Evolutionary conservation across 1,140 invertebrate genomes (phyloP), one percentile per base, ranked within the genome.

Genomic region (Lepeophtheirus salmonis): DNA sequence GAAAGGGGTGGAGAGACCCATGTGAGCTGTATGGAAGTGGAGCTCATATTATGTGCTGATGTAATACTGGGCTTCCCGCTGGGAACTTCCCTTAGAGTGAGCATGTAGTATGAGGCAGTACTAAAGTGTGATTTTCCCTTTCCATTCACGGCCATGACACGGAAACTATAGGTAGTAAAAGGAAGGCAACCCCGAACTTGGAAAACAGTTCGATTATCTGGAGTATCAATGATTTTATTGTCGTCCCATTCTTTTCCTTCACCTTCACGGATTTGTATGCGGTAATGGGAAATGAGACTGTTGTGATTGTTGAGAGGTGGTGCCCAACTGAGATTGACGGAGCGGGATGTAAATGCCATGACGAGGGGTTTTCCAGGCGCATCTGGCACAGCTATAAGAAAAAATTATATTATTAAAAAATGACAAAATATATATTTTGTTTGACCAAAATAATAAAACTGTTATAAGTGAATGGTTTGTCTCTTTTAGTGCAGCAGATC

Each of bases 131-230:
- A 82, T 41, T 74, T 70, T 61, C 82, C 82, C 68, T 81, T 75
- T 51, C 76, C 77, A 69, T 83, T 83, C 41, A 82, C 79, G 41
- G 80, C 82, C 41, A 78, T 68, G 61, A 83, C 76, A 56, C 78
- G 75, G 72, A 84, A 84, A 68, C 80, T 83, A 70, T 84, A 83
- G 54, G 83, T 80, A 25, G 80, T 83, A 68, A 80, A 84, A 14
- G 82, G 81, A 63, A 74, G 72, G 56, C 84, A 72, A 53, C 74
- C 76, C 60, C 74, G 75, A 61, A 70, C 61, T 61, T 68, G 59
- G 52, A 66, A 68, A 16, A 70, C 75, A 56, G 79, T 80, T 49
- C 74, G 69, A 71, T 82, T 84, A 64, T 72, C 76, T 60, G 76
- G 74, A 2, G 81, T 83, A 62, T 76, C 68, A 64, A 82, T 79